Base-by-base conservation (phyloP, 2,113 vertebrate genomes). In the Xenopus borealis region DNA sequence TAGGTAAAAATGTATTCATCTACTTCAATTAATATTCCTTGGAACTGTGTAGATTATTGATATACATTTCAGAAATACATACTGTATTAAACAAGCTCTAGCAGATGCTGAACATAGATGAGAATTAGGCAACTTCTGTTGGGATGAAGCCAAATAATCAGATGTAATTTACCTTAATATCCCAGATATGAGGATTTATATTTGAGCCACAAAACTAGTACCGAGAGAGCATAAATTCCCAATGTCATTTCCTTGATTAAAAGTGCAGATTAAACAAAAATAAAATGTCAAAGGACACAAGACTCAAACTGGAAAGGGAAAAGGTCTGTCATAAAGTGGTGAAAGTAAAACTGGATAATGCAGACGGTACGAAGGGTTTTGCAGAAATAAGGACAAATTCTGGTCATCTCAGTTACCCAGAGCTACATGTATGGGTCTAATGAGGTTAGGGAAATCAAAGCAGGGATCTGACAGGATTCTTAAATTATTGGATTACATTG, bases 131-230 rank as follows among this genome's bases (percentile, higher is more conserved):
- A 73, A 81, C 81, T 27, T 27, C 73, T 78, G 65, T 66, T 85
- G 86, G 80, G 76, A 40, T 12, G 33, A 2, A 30, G 79, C 84
- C 82, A 84, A 90, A 86, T 19, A 81, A 74, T 72, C 18, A 50
- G 55, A 79, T 47, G 72, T 79, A 85, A 79, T 86, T 79, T 61
- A 82, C 80, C 86, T 79, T 63, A 82, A 47, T 50, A 71, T 78
- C 78, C 66, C 63, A 79, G 69, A 82, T 66, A 67, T 52, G 71
- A 80, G 81, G 71, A 81, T 86, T 85, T 88, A 83, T 46, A 78
- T 81, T 69, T 3, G 23, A 78, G 78, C 72, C 62, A 79, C 79
- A 78, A 82, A 83, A 82, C 16, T 10, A 72, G 57, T 58, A 74
- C 84, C 80, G 33, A 20, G 62, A 73, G 47, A 62, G 16, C 3